Conservation (phyloP, 2,113 vertebrate species). For the Verasper variegatus region DNA sequence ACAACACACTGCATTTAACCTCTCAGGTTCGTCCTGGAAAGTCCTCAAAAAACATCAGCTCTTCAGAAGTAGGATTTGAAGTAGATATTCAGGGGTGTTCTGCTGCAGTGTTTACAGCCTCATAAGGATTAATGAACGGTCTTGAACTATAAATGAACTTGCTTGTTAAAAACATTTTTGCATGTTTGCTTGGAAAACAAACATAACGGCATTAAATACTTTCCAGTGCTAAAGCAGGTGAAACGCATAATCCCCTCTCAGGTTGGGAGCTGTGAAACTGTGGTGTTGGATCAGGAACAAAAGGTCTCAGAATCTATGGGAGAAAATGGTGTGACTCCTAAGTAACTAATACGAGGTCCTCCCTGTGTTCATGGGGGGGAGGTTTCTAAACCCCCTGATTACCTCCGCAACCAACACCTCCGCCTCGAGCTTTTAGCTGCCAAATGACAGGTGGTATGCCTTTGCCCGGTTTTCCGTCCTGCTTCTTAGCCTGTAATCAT, state of each 20-base stretch:
- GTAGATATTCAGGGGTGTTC: neutral
- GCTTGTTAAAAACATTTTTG: neutral
- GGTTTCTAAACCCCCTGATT: constrained; percentile 55
- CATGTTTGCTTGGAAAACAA: neutral
- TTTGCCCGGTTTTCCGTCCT: constrained; percentile 63
- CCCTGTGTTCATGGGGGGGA: constrained; percentile 3
- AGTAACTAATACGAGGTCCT: constrained; percentile 29
- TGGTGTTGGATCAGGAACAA: constrained; percentile 9
- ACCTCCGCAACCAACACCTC: constrained; percentile 59
- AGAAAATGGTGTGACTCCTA: constrained; percentile 25
- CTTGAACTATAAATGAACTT: neutral
- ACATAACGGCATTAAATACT: neutral
- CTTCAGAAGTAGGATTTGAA: neutral
- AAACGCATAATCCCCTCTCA: neutral
- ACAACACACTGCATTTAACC: neutral
- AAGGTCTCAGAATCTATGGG: neutral
- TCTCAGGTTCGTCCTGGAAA: neutral
- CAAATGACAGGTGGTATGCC: constrained; percentile 77
- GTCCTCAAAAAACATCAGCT: neutral
- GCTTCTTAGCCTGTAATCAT: constrained; percentile 65
- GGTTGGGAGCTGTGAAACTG: neutral
- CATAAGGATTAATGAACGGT: neutral
- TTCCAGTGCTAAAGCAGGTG: neutral
- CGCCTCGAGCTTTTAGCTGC: constrained; percentile 66
- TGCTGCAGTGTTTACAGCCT: neutral